phyloP scores from a whole-genome alignment of 1,140 invertebrate genomes.

The Oreohelix idahoensis region DNA sequence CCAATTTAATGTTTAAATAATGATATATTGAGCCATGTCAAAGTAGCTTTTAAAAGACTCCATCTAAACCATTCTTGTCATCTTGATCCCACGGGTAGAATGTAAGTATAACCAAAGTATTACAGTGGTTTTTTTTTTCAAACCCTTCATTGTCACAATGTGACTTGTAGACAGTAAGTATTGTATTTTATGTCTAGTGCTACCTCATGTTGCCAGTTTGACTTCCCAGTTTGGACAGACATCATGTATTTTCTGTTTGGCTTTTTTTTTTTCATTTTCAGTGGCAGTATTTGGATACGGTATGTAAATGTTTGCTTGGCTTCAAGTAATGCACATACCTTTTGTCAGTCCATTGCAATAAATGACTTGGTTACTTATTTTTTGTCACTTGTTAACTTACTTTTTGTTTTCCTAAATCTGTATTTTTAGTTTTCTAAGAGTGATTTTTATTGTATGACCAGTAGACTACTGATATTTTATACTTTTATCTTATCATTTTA shows the following conservation, averaged over 20 bases:
- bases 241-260: not conserved
- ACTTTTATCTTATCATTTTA: no score
- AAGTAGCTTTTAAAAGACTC: not conserved
- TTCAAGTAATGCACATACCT: conserved; percentile 10
- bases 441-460: no score
- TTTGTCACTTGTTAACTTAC: not conserved
- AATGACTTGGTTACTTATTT: not conserved
- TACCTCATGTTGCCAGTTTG: not conserved
- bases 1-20: no score
- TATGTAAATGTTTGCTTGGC: conserved; percentile 27
- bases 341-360: not conserved
- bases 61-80: not conserved
- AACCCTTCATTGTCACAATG: not conserved
- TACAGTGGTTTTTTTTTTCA: no score
- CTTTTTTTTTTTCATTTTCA: conserved; percentile 22
- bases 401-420: not conserved
- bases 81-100: not conserved
- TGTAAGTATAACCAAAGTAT: not conserved
- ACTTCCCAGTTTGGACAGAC: not conserved
- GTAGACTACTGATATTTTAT: no score
- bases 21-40: no score
- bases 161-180: not conserved
- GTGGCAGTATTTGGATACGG: conserved; percentile 11
- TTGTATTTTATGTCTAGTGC: not conserved
- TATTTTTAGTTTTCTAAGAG: no score